These are phyloP conservation scores for Xestobium rufovillosum DNA, from an alignment of 2,888 invertebrate species.

Conservation along the genomic window DNA sequence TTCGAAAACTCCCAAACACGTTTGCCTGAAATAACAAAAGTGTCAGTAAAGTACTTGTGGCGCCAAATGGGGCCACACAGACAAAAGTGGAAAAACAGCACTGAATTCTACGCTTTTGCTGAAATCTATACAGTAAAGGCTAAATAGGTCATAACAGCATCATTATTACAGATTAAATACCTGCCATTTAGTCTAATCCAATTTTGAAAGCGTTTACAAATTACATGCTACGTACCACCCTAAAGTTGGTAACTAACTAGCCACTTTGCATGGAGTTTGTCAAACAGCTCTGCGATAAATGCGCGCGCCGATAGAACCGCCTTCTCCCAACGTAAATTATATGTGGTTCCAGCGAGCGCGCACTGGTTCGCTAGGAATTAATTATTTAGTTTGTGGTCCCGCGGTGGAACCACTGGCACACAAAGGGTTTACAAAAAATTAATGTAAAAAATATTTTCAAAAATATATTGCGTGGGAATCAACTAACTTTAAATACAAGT, in stretches of 20 bases:
- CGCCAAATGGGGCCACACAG: conserved; percentile 6
- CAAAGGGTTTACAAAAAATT: no score
- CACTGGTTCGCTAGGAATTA: conserved; percentile 4
- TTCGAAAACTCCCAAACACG: neutral
- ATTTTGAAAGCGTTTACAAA: neutral
- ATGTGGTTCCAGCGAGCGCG: conserved; percentile 7
- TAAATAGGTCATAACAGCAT: conserved; percentile 2
- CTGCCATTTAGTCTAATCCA: conserved; percentile 6
- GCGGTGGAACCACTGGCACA: conserved; percentile 5
- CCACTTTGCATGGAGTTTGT: no score
- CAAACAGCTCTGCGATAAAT: no score
- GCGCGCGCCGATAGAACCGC: neutral
- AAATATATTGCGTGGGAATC: no score
- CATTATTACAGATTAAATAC: conserved; percentile 5
- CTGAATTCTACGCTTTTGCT: neutral
- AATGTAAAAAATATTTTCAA: no score
- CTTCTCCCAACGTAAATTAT: neutral
- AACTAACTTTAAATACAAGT: no score
- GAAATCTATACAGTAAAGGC: neutral
- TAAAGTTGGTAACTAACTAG: no score
- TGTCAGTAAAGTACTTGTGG: neutral
- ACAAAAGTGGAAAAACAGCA: conserved; percentile 1
- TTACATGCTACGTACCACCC: no score
- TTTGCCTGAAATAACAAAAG: conserved; percentile 4
- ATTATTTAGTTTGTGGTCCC: conserved; percentile 9